phyloP scores from a whole-genome alignment of 2,113 vertebrate species.

The Eidolon helvum region DNA sequence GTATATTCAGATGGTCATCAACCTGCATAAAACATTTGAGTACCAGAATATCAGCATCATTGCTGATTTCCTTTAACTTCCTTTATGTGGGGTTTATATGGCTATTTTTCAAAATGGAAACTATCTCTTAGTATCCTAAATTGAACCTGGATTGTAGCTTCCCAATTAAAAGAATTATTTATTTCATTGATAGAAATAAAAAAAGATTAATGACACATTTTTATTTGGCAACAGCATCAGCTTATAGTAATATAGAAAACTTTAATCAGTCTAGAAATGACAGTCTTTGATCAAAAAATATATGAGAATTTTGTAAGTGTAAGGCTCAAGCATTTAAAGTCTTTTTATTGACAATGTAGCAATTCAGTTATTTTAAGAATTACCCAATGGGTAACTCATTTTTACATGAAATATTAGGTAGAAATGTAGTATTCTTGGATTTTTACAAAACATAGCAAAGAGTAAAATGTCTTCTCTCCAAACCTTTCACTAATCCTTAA shows the following conservation, averaged over 20 bases:
- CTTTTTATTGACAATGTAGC: not conserved
- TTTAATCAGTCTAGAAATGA: conserved; percentile 21
- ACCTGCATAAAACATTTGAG: not conserved
- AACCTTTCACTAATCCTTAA: not conserved
- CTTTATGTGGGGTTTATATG: not conserved
- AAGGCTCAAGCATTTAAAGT: conserved; percentile 37
- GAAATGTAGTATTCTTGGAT: not conserved
- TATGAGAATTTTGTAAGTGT: not conserved
- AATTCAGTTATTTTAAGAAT: conserved; percentile 5
- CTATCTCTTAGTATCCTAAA: not conserved
- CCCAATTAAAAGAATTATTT: conserved; percentile 25
- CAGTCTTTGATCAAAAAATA: conserved; percentile 28
- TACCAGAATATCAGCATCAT: not conserved
- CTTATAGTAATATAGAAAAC: not conserved
- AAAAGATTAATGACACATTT: conserved; percentile 17
- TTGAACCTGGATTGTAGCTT: not conserved
- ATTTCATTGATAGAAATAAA: conserved; percentile 26
- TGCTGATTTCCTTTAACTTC: not conserved
- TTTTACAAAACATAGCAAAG: not conserved
- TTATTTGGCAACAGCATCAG: conserved; percentile 11
- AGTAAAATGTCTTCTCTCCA: not conserved
- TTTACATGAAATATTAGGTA: not conserved
- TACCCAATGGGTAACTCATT: not conserved
- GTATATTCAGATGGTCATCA: not conserved
- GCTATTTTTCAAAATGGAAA: conserved; percentile 24